A percentile compares a stretch with the other conserved stretches of the same genome.
Evolutionary conservation across 2,113 vertebrate genomes (phyloP).

Genomic region (Ammospiza nelsoni): DNA sequence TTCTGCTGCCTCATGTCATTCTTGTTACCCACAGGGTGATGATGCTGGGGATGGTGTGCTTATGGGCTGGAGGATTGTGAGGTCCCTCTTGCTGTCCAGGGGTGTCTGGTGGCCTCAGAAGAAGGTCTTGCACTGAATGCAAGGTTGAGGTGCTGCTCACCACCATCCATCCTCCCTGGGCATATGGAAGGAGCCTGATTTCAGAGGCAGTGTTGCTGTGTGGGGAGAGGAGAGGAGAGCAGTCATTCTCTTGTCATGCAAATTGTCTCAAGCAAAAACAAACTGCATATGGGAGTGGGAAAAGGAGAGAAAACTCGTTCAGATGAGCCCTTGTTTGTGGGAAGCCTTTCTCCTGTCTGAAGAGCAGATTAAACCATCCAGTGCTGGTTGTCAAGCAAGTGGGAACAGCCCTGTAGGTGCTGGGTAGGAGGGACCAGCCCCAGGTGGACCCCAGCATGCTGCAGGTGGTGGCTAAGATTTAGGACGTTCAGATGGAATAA

Average conservation of each 20-base stretch:
- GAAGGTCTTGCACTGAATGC: background rate
- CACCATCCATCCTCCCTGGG: background rate
- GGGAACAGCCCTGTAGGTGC: background rate
- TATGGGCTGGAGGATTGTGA: background rate
- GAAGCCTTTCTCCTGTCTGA: background rate
- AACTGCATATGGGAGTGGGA: background rate
- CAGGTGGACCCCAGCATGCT: accelerated
- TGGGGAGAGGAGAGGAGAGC: background rate
- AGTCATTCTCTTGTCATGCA: background rate
- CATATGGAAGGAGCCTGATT: background rate
- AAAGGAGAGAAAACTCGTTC: background rate
- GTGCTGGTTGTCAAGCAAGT: background rate
- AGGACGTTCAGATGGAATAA: accelerated
- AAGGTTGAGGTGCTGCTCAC: background rate
- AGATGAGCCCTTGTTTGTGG: background rate
- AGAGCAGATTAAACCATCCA: background rate
- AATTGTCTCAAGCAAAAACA: background rate
- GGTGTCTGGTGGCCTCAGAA: background rate
- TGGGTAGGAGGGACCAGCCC: background rate
- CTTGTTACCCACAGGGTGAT: background rate
- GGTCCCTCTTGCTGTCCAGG: background rate
- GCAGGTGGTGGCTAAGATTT: background rate
- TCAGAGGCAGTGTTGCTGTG: background rate
- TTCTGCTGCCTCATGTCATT: background rate
- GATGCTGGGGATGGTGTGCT: background rate